Evolutionary conservation across 2,113 vertebrate species (phyloP).

Genomic region (Pantherophis guttatus): DNA sequence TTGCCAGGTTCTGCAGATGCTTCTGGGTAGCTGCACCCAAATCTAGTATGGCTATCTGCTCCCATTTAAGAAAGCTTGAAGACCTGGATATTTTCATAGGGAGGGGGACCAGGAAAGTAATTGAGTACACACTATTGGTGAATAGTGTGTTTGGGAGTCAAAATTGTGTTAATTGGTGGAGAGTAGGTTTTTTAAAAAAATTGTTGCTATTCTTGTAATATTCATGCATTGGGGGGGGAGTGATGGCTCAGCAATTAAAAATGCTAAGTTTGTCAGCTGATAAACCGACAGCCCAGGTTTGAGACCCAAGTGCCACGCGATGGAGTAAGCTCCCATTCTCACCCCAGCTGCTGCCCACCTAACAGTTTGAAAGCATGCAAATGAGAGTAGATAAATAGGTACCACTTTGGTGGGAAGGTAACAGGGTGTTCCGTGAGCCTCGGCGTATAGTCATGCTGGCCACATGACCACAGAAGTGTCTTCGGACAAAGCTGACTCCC

Average conservation of each 20-base stretch:
- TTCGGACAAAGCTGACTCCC: background rate
- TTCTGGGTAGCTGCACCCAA: background rate
- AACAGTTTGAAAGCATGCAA: background rate
- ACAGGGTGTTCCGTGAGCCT: background rate
- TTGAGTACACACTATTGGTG: background rate
- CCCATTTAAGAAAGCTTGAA: background rate
- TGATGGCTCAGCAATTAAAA: background rate
- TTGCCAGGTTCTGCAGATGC: background rate
- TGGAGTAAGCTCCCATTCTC: background rate
- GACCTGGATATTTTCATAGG: background rate
- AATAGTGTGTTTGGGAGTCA: background rate
- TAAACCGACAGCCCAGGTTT: background rate
- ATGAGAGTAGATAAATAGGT: background rate
- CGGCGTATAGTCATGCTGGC: background rate
- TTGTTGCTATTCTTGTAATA: background rate
- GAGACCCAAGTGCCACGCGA: background rate
- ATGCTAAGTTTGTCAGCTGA: background rate
- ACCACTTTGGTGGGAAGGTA: background rate
- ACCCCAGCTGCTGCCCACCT: background rate
- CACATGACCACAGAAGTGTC: background rate
- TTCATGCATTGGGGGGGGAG: background rate
- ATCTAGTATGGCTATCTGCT: background rate
- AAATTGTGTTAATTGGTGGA: background rate
- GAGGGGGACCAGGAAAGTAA: background rate
- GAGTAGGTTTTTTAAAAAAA: background rate